Conservation (phyloP, 1,140 invertebrate species). For the Leptinotarsa defecta region DNA sequence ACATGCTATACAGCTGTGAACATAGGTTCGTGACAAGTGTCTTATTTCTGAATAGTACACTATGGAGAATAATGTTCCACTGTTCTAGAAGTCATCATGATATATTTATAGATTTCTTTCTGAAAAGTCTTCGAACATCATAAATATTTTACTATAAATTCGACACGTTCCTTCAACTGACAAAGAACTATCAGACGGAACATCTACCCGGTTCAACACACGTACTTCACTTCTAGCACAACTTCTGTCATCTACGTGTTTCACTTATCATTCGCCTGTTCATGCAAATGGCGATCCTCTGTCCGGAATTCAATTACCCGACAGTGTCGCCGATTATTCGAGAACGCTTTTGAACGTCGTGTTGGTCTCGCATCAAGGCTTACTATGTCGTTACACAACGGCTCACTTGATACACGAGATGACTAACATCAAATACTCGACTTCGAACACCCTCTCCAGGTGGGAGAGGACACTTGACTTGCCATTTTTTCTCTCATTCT, state of each 20-base stretch:
- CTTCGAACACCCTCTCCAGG: conserved; percentile 4
- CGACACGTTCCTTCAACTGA: too few relatives aligned
- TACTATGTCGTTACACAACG: conserved; percentile 5
- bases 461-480: background rate
- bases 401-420: conserved; percentile 7
- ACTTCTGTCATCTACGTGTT: conserved; percentile 2
- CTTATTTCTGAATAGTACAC: too few relatives aligned
- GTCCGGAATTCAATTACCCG: conserved; percentile 1
- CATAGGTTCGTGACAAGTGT: too few relatives aligned
- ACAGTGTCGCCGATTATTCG: conserved; percentile 7
- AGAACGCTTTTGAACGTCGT: background rate
- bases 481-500: background rate
- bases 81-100: too few relatives aligned
- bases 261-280: background rate
- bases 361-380: background rate
- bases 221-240: background rate
- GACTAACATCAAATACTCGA: conserved; percentile 3
- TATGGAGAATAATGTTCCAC: too few relatives aligned
- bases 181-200: too few relatives aligned
- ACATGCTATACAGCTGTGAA: too few relatives aligned
- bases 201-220: background rate
- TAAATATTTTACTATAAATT: too few relatives aligned
- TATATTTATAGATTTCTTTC: too few relatives aligned
- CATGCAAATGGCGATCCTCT: conserved; percentile 5
- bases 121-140: too few relatives aligned